phyloP scores from a whole-genome alignment of 2,797 vertebrate species.

The Crossoptilon crossoptilon region DNA sequence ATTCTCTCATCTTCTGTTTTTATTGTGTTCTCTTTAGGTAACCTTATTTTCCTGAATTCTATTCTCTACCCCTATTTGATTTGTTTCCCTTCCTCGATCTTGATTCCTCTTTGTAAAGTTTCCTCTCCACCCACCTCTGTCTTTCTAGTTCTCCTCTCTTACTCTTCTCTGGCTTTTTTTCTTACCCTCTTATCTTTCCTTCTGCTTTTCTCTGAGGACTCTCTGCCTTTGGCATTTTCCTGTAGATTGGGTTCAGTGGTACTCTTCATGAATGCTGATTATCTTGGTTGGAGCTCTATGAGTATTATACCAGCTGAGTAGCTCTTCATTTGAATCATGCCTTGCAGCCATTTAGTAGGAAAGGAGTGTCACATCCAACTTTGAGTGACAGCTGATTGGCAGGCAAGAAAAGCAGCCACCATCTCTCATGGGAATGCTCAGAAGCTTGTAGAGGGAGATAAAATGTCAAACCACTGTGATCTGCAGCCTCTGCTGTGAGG shows the following conservation, averaged over 20 bases:
- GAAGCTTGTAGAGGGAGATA: constrained; percentile 51
- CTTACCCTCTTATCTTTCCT: background rate
- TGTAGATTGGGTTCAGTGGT: constrained; percentile 9
- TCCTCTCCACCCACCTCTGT: background rate
- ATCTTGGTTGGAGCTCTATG: background rate
- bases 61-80: background rate
- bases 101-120: background rate
- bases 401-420: constrained; percentile 44
- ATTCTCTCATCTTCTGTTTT: background rate
- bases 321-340: constrained; percentile 43
- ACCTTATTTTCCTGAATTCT: background rate
- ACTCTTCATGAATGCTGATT: constrained; percentile 55
- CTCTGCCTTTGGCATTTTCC: constrained; percentile 49
- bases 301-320: constrained; percentile 17
- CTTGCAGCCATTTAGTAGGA: constrained; percentile 53
- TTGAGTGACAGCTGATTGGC: constrained; percentile 64
- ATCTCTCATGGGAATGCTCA: constrained; percentile 27
- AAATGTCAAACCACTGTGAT: constrained; percentile 45
- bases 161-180: background rate
- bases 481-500: constrained; percentile 20
- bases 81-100: background rate
- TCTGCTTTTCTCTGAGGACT: constrained; percentile 10
- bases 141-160: constrained; percentile 17
- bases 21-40: background rate
- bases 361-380: background rate